Conservation (phyloP, 2,888 invertebrate species). For the Cerastis leucographa region DNA sequence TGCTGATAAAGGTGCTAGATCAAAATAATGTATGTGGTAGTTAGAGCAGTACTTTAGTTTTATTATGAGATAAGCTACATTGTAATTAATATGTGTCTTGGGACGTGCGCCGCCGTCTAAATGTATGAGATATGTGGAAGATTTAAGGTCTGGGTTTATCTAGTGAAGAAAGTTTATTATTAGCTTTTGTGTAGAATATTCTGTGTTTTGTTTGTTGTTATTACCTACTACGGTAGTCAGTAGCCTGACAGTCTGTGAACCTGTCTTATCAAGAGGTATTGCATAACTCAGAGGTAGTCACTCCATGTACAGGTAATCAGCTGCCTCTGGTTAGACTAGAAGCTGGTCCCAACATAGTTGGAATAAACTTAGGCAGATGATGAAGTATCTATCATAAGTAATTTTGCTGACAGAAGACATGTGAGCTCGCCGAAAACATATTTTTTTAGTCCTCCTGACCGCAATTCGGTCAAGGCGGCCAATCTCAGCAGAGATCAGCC, state of each 20-base stretch:
- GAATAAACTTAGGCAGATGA: background rate
- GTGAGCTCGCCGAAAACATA: background rate
- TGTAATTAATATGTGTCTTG: slow-evolving; percentile 66
- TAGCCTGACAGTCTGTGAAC: background rate
- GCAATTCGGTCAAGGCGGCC: too few relatives aligned
- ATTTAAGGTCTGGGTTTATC: slow-evolving; percentile 55
- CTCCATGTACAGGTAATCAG: background rate
- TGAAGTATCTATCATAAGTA: background rate
- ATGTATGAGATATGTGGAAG: slow-evolving; percentile 61
- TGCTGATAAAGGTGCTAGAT: slow-evolving; percentile 60
- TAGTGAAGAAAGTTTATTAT: slow-evolving; percentile 51
- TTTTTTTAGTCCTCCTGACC: too few relatives aligned
- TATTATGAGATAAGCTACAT: slow-evolving; percentile 61
- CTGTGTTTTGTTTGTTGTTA: slow-evolving; percentile 3
- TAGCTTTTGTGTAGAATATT: slow-evolving; percentile 22
- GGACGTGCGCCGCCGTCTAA: slow-evolving; percentile 55
- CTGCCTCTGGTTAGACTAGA: background rate
- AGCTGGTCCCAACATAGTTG: background rate
- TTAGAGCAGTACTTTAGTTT: slow-evolving; percentile 63
- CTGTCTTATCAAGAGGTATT: background rate
- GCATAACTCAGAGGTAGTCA: background rate
- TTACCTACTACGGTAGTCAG: background rate
- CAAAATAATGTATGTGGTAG: slow-evolving; percentile 64
- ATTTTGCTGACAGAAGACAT: background rate
- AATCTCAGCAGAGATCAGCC: too few relatives aligned